A percentile compares a stretch with the other conserved stretches of the same genome.
Evolutionary conservation across 2,888 invertebrate species (phyloP).

Genomic region (Drosophila tanythrix): DNA sequence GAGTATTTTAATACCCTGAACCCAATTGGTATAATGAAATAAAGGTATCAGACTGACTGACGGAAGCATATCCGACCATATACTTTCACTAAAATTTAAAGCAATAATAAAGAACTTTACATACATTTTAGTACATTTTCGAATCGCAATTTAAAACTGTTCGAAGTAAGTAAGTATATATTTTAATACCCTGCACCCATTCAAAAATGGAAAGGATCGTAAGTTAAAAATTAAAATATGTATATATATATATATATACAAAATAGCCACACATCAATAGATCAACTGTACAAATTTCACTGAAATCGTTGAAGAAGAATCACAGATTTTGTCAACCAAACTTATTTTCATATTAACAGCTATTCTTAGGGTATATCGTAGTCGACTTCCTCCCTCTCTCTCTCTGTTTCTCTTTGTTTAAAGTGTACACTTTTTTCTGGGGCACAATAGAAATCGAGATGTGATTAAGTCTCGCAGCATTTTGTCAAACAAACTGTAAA

Average conservation of each 20-base stretch:
- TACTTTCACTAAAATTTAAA: not conserved
- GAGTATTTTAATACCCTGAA: not conserved
- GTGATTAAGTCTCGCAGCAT: conserved; percentile 29
- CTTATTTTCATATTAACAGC: not conserved
- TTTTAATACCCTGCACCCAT: too few relatives aligned
- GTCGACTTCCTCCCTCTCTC: not conserved
- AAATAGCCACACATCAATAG: not conserved
- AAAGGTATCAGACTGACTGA: not conserved
- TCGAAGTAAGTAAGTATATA: too few relatives aligned
- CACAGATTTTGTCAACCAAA: not conserved
- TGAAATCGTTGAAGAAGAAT: not conserved
- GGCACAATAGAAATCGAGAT: conserved; percentile 35
- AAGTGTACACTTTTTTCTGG: conserved; percentile 10
- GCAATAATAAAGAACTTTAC: not conserved
- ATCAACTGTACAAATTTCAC: not conserved
- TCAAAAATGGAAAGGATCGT: too few relatives aligned
- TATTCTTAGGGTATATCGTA: not conserved
- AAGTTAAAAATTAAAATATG: too few relatives aligned
- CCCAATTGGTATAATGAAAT: not conserved
- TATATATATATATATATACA: too few relatives aligned
- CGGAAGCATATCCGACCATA: not conserved
- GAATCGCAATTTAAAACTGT: not conserved
- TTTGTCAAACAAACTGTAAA: conserved; percentile 13
- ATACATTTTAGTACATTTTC: not conserved
- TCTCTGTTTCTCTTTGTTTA: not conserved